These are phyloP conservation scores for Botia almorhae DNA, from an alignment of 2,797 vertebrate species.

Conservation along the genomic window DNA sequence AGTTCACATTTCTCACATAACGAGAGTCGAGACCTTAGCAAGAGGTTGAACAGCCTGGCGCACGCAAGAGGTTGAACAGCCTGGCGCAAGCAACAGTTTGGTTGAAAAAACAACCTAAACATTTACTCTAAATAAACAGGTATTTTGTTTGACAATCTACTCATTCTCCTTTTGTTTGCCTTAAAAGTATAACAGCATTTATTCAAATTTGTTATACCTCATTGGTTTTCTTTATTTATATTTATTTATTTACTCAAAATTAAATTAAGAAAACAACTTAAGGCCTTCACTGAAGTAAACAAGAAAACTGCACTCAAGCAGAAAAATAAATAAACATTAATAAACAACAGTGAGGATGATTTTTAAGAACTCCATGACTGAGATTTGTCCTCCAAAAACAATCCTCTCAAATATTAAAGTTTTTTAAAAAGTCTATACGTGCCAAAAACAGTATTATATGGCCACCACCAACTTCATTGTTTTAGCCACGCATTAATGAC, in stretches of 20 bases:
- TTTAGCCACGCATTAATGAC: too few species aligned
- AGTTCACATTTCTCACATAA: not conserved
- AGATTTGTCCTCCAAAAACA: too few species aligned
- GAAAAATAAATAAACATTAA: not conserved
- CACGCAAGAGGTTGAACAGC: too few species aligned
- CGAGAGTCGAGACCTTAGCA: not conserved
- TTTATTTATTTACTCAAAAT: not conserved
- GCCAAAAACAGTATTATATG: too few species aligned
- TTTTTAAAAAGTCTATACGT: too few species aligned
- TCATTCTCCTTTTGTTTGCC: not conserved
- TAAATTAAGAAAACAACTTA: not conserved
- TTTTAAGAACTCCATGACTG: too few species aligned
- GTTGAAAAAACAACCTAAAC: slow-evolving; percentile 74
- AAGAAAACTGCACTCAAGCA: not conserved
- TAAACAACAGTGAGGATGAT: not conserved
- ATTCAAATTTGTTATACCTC: too few species aligned
- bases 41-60: slow-evolving; percentile 52
- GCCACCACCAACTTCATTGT: too few species aligned
- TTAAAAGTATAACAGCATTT: too few species aligned
- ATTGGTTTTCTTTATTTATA: too few species aligned
- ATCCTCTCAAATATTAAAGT: not conserved
- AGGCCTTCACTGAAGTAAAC: not conserved
- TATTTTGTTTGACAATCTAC: not conserved
- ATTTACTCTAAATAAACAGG: not conserved
- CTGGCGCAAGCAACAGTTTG: slow-evolving; percentile 77